Evolutionary conservation across 2,888 invertebrate genomes (phyloP), one percentile per base, ranked within the genome.

Genomic region (Hymenopus coronatus): DNA sequence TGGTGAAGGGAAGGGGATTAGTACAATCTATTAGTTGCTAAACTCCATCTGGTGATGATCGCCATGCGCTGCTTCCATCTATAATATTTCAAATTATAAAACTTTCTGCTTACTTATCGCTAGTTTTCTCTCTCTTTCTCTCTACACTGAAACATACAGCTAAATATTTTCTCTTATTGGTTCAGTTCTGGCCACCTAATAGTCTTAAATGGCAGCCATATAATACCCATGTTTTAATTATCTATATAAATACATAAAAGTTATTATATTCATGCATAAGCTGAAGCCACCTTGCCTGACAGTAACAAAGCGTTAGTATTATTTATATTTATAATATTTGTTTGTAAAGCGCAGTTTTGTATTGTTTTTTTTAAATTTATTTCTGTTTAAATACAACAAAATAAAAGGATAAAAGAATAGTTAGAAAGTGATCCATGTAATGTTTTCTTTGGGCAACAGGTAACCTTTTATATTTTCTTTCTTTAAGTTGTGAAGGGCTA

Each of bases 31-130:
- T 70, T 33, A 27, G 30, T 89, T 89, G 89, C 88, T 89, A 88
- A 89, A 89, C 89, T 89, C 89, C 89, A 89, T 89, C 88, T 85
- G 88, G 89, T 89, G 85, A 85, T 89, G 89, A 89, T 88, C 89
- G 89, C 89, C 89, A 85, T 89, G 89, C 85, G 89, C 88, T 84
- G 54, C 20, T 70, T 70, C 54, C 54, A 70, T 70, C 54, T 70
- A 70, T 70, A 70, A 25, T 70, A 70, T 25, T 25, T 70, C 40
- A 25, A 70, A 70, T 70, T 20, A 20, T 70, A 20, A 25, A 70
- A 15, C 25, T 70, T 70, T 70, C 54, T 70, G 54, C 54, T 70
- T 70, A 70, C 54, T 70, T 70, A 20, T 20, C 20, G 15, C 54
- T 70, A 70, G 54, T 70, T 70, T 20, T 70, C 54, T 70, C 54